A percentile compares a stretch with the other conserved stretches of the same genome.
Evolutionary conservation across 2,888 invertebrate species (phyloP).

Genomic region (Eumerus sabulonum): DNA sequence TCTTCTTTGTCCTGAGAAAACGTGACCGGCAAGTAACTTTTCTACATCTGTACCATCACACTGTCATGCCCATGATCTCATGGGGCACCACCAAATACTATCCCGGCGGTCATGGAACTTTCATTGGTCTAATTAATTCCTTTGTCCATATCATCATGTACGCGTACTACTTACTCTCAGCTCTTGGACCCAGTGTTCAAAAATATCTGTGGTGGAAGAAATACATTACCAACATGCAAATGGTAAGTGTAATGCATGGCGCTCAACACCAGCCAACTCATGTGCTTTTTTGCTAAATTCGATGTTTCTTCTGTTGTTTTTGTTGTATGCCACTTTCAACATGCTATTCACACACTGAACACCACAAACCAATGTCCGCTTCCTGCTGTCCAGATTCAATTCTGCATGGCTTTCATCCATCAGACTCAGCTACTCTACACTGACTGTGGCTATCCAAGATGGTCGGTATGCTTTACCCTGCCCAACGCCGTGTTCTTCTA

Average conservation of each 20-base stretch:
- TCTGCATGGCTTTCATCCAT: constrained; percentile 92
- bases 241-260: constrained; percentile 81
- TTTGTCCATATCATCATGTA: constrained; percentile 98
- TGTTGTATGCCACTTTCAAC: constrained; percentile 33
- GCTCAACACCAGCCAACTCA: not conserved
- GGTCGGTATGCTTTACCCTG: constrained; percentile 89
- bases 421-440: constrained; percentile 90
- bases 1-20: constrained; percentile 95
- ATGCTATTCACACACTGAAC: constrained; percentile 29
- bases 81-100: constrained; percentile 96
- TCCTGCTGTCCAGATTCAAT: constrained; percentile 85
- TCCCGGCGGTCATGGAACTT: constrained; percentile 93
- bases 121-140: constrained; percentile 90
- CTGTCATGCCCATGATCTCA: constrained; percentile 95
- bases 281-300: constrained; percentile 36
- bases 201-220: constrained; percentile 96
- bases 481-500: constrained; percentile 96
- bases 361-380: constrained; percentile 26
- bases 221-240: constrained; percentile 93
- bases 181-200: constrained; percentile 91
- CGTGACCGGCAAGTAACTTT: constrained; percentile 93
- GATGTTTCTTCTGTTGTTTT: constrained; percentile 30
- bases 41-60: constrained; percentile 95
- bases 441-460: constrained; percentile 93
- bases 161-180: constrained; percentile 92